Base-by-base conservation (phyloP, 2,888 invertebrate genomes). In the Dicycla oo region DNA sequence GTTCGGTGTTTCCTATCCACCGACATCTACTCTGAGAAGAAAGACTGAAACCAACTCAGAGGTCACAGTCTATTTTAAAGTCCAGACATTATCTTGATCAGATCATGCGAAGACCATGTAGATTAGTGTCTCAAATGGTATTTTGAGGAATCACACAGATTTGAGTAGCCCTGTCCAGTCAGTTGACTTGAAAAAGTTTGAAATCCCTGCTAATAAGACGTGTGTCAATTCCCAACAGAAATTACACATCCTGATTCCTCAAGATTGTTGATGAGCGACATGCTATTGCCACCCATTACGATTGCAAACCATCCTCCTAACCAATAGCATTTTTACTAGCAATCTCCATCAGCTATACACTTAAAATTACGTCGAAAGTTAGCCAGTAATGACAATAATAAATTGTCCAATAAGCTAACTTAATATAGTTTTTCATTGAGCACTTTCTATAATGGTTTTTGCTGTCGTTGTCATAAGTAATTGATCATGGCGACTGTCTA, bases 401-500 rank as follows among this genome's bases (percentile, higher is more conserved):
- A 83, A 85, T 86, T 75, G 72, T 70, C 70, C 78, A 81, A 75
- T 83, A 71, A 77, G 43, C 54, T 69, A 57, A 83, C 72, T 85
- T 74, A 85, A 78, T 83, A 81, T 40, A 78, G 78, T 86, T 86
- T 85, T 85, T 84, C 70, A 83, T 72, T 73, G 80, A 58, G 54
- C 34, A 72, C 65, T 83, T 83, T 80, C 81, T 73, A 63, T 68
- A 70, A 60, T 51, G 67, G 71, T 83, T 81, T 84, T 86, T 84
- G 75, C 53, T n/a, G n/a, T 23, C 57, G 69, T 81, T 86, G 86
- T 86, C 84, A 81, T 47, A 74, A 43, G 73, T 86, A 78, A 84
- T 86, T 83, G 81, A 81, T 86, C 84, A 73, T 78, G 69, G 81
- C 72, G 69, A 69, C 69, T 73, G 76, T 75, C 70, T n/a, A n/a